Evolutionary conservation across 2,797 vertebrate genomes (phyloP), one percentile per base, ranked within the genome.

Genomic region (Argyrosomus regius): DNA sequence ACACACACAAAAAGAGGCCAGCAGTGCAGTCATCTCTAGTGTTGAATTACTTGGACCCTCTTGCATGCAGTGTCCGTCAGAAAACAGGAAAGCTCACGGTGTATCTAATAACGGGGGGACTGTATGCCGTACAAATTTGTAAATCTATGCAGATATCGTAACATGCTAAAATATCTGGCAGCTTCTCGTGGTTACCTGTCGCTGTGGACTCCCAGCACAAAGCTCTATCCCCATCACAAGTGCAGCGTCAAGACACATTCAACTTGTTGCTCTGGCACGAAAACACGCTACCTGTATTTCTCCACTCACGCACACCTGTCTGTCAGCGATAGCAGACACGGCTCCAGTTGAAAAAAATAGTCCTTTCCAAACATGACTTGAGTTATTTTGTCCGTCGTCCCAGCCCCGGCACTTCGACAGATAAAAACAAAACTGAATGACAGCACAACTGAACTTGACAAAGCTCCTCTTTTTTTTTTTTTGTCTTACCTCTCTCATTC

Each of bases 1-100:
- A 84, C 79, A 85, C 84, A 88, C 83, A 46, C 56, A 87, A 83
- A 85, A 76, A 85, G 70, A 82, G 87, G 84, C 80, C 87, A 81
- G 71, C 81, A 72, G 52, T 66, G 71, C 76, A 86, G 74, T 82
- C 86, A 72, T 83, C 81, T 71, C 70, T 48, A 67, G 87, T 74
- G 84, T 75, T 88, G 85, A 77, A 91, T 91, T 86, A 89, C 88
- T 56, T 53, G 75, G 78, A 83, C 52, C 65, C 65, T 68, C 50
- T 41, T 56, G 53, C 28, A 74, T 71, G 73, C 76, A 52, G 60
- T 65, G 75, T 66, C 75, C 22, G 35, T 68, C 61, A 17, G 80
- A 60, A 86, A 78, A 83, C 26, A 63, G 63, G 26, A 72, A 81
- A 78, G 71, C 84, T 72, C 69, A 31, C 63, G 18, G 43, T 78